Conservation (phyloP, 2,888 invertebrate genomes). For the Prosopocoilus inquinatus region DNA sequence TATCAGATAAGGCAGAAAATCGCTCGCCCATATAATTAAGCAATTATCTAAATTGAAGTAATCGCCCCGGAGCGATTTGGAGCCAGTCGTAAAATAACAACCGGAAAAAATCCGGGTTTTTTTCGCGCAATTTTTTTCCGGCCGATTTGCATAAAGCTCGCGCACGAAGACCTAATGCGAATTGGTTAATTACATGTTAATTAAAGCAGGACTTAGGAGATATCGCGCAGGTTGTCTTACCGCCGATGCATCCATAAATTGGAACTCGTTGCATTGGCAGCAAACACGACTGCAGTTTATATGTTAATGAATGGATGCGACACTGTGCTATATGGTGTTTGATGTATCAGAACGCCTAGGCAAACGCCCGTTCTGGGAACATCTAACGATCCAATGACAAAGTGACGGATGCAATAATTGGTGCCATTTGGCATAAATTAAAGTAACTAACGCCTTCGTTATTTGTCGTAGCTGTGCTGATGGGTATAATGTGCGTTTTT, state of each 20-base stretch:
- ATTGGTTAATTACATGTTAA: conserved; percentile 44
- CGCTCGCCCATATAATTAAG: conserved; percentile 7
- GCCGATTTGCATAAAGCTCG: conserved; percentile 5
- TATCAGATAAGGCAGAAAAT: not conserved
- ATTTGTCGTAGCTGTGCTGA: too few relatives aligned
- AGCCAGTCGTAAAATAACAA: conserved; percentile 9
- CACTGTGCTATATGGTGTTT: conserved; percentile 36
- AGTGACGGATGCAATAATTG: not conserved
- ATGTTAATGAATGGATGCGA: conserved; percentile 40
- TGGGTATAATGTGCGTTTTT: too few relatives aligned
- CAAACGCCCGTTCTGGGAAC: not conserved
- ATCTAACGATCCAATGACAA: not conserved
- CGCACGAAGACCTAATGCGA: conserved; percentile 31
- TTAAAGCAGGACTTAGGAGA: conserved; percentile 35
- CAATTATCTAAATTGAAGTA: conserved; percentile 15
- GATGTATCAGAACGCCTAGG: conserved; percentile 27
- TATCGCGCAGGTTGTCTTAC: conserved; percentile 33
- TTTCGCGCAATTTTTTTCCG: not conserved
- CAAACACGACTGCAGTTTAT: conserved; percentile 40
- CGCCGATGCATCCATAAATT: conserved; percentile 37
- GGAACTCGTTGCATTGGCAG: conserved; percentile 24
- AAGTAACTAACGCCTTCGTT: too few relatives aligned
- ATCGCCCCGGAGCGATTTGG: conserved; percentile 6
- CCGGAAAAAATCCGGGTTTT: conserved; percentile 6
- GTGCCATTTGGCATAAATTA: too few relatives aligned